phyloP scores from a whole-genome alignment of 2,113 vertebrate species.

The Oncorhynchus kisutch region DNA sequence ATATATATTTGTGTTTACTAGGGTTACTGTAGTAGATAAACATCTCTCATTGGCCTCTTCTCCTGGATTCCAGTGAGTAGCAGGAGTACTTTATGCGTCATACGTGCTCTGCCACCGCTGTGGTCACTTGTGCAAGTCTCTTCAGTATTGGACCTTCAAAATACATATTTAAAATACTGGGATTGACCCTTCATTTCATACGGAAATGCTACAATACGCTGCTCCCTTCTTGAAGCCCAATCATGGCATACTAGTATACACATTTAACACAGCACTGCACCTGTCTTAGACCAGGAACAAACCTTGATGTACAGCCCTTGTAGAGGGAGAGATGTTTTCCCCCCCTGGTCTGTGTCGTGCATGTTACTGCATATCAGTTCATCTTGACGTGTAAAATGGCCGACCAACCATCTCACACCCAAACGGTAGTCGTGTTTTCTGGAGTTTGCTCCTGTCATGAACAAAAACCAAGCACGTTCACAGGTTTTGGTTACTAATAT shows the following conservation, averaged over 20 bases:
- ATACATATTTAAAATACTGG: too few species aligned
- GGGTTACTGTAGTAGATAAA: neutral
- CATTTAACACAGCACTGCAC: neutral
- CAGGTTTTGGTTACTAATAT: neutral
- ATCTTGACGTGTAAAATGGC: neutral
- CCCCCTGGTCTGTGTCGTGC: neutral
- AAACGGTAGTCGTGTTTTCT: slow-evolving; percentile 73
- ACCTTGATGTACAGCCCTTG: neutral
- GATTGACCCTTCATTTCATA: neutral
- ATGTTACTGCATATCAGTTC: neutral
- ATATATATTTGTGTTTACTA: neutral
- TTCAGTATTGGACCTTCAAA: too few species aligned
- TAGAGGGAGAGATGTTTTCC: neutral
- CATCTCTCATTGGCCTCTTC: neutral
- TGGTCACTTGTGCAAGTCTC: neutral
- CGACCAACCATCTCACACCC: slow-evolving; percentile 66
- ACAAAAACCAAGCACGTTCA: neutral
- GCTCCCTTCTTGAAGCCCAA: neutral
- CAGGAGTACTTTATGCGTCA: neutral
- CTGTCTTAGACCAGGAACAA: neutral
- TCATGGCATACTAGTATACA: neutral
- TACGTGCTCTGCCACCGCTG: neutral
- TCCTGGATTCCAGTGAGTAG: neutral
- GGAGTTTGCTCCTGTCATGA: slow-evolving; percentile 68
- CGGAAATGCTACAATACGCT: neutral